Evolutionary conservation across 1,140 invertebrate species (phyloP).

Genomic region (Leucophenga varia): DNA sequence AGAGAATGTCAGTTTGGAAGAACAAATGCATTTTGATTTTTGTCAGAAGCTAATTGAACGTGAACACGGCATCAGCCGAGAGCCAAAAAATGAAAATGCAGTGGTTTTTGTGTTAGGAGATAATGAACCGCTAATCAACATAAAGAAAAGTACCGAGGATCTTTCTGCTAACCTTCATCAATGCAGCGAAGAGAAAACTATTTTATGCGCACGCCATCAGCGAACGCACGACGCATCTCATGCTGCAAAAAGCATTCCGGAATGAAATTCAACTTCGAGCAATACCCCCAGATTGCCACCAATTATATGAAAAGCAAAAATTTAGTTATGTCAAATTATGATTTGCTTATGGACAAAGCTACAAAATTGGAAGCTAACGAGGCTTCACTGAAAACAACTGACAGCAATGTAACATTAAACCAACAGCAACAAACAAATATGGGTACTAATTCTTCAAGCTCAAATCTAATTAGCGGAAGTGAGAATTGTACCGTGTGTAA

Average conservation of each 20-base stretch:
- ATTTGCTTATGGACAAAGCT: conserved; percentile 62
- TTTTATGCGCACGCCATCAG: conserved; percentile 56
- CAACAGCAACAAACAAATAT: conserved; percentile 16
- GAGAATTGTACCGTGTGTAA: conserved; percentile 60
- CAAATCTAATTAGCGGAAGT: conserved; percentile 43
- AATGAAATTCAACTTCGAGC: conserved; percentile 70
- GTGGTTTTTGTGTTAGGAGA: conserved; percentile 79
- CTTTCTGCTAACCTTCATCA: conserved; percentile 17
- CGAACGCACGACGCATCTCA: conserved; percentile 56
- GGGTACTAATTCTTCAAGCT: conserved; percentile 28
- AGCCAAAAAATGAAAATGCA: conserved; percentile 46
- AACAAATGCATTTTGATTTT: conserved; percentile 51
- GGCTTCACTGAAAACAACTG: conserved; percentile 29
- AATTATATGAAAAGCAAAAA: conserved; percentile 74
- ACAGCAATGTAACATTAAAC: conserved; percentile 39
- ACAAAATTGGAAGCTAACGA: conserved; percentile 44
- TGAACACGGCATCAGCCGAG: conserved; percentile 37
- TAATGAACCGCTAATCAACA: conserved; percentile 65
- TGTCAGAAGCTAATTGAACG: conserved; percentile 46
- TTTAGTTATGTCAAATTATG: conserved; percentile 65
- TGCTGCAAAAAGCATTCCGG: conserved; percentile 64
- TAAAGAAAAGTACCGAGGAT: conserved; percentile 52
- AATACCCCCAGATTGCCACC: conserved; percentile 68
- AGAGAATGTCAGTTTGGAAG: conserved; percentile 49
- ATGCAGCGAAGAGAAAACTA: conserved; percentile 7